phyloP scores from a whole-genome alignment of 2,797 vertebrate genomes.

The Austrolebias charrua region DNA sequence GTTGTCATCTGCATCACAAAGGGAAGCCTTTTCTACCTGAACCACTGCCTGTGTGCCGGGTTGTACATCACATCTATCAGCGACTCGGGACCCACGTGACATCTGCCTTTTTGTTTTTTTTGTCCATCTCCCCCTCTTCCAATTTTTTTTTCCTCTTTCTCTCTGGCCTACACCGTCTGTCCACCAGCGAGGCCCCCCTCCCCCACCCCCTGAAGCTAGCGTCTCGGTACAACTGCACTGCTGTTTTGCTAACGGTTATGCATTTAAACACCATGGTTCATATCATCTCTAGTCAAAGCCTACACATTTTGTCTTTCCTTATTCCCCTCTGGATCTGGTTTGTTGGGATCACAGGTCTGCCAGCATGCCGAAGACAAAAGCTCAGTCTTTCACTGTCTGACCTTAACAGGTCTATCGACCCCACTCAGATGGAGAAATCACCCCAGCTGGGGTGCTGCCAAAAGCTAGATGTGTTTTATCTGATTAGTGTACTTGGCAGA shows the following conservation, averaged over 20 bases:
- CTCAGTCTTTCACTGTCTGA: slow-evolving; percentile 39
- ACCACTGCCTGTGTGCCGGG: slow-evolving; percentile 45
- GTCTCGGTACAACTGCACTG: slow-evolving; percentile 32
- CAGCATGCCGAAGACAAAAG: slow-evolving; percentile 50
- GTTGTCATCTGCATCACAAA: slow-evolving; percentile 82
- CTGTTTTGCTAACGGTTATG: slow-evolving; percentile 38
- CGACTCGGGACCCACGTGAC: slow-evolving; percentile 62
- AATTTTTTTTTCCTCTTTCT: slow-evolving; percentile 44
- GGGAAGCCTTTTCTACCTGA: slow-evolving; percentile 77
- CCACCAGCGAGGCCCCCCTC: slow-evolving; percentile 50
- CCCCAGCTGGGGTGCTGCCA: slow-evolving; percentile 48
- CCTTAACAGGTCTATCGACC: slow-evolving; percentile 48
- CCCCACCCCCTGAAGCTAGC: slow-evolving; percentile 34
- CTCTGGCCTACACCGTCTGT: slow-evolving; percentile 57
- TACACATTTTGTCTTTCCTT: slow-evolving; percentile 31
- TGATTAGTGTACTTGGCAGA: slow-evolving; percentile 56
- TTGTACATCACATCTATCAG: slow-evolving; percentile 67
- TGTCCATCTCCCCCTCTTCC: slow-evolving; percentile 8
- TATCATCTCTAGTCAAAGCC: slow-evolving; percentile 30
- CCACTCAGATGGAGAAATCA: slow-evolving; percentile 42
- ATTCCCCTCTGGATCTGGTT: slow-evolving; percentile 29
- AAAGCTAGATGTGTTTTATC: slow-evolving; percentile 62
- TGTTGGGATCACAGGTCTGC: slow-evolving; percentile 32
- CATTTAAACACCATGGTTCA: slow-evolving; percentile 37
- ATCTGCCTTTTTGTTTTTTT: slow-evolving; percentile 65